Conservation (phyloP, 1,140 invertebrate species). For the Linepithema humile region DNA sequence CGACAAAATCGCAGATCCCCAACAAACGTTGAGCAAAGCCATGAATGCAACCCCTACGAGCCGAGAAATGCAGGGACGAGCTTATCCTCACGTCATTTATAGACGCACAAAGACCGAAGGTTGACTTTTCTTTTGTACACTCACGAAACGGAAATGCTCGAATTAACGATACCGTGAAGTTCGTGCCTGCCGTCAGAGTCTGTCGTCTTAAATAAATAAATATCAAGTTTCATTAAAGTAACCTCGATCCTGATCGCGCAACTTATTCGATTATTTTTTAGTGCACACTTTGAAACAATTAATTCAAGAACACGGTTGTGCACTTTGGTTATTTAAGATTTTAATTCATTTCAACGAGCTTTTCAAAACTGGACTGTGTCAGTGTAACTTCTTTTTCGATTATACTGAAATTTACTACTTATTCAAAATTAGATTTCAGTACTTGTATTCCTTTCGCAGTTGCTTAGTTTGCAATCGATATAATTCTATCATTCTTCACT, state of each 20-base stretch:
- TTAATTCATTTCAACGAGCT: background rate
- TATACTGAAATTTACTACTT: background rate
- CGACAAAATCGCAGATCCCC: constrained; percentile 65
- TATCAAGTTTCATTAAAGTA: background rate
- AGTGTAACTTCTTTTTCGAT: background rate
- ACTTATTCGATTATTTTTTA: too few relatives aligned
- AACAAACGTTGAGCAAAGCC: constrained; percentile 62
- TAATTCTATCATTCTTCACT: background rate
- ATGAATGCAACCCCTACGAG: constrained; percentile 75
- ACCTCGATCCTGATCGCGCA: background rate
- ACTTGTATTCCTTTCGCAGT: background rate
- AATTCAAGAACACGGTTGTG: too few relatives aligned
- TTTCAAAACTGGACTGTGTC: background rate
- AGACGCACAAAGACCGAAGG: constrained; percentile 73
- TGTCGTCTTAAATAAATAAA: background rate
- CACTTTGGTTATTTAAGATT: too few relatives aligned
- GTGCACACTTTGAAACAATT: too few relatives aligned
- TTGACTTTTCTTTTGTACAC: constrained; percentile 70
- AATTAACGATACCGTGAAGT: constrained; percentile 22
- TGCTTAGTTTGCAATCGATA: background rate
- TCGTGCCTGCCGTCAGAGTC: background rate
- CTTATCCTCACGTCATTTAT: constrained; percentile 76
- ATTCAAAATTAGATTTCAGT: background rate
- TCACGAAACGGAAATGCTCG: constrained; percentile 47
- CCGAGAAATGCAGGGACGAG: constrained; percentile 57